Conservation (phyloP, 2,888 invertebrate genomes). For the Hemithea aestivaria region DNA sequence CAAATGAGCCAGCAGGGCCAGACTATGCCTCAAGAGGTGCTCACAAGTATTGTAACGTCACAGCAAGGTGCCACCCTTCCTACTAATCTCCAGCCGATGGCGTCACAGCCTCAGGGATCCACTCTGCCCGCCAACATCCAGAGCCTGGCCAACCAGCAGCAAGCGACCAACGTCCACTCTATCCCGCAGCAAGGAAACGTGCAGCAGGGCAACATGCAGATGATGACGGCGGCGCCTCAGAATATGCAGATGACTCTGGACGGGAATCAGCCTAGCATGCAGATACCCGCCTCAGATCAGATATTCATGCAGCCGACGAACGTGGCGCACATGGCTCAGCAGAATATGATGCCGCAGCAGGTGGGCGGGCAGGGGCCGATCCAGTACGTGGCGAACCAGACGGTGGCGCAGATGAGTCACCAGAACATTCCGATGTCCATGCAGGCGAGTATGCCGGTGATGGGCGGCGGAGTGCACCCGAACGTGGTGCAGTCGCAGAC, state of each 20-base stretch:
- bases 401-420: slow-evolving; percentile 66
- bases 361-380: slow-evolving; percentile 68
- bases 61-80: slow-evolving; percentile 73
- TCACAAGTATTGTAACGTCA: slow-evolving; percentile 70
- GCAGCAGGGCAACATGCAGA: slow-evolving; percentile 79
- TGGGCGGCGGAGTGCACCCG: slow-evolving; percentile 67
- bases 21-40: slow-evolving; percentile 71
- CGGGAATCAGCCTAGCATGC: slow-evolving; percentile 76
- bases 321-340: slow-evolving; percentile 68
- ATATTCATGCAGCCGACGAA: slow-evolving; percentile 71
- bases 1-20: slow-evolving; percentile 74
- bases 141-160: slow-evolving; percentile 69
- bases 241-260: slow-evolving; percentile 78
- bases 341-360: slow-evolving; percentile 68
- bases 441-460: slow-evolving; percentile 71
- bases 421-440: slow-evolving; percentile 76
- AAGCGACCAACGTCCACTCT: slow-evolving; percentile 60
- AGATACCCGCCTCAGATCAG: slow-evolving; percentile 75
- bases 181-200: slow-evolving; percentile 77
- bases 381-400: slow-evolving; percentile 65
- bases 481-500: slow-evolving; percentile 75
- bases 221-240: slow-evolving; percentile 75
- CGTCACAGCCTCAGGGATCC: slow-evolving; percentile 76
- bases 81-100: slow-evolving; percentile 66
- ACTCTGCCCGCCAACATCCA: slow-evolving; percentile 81